Base-by-base conservation (phyloP, 2,113 vertebrate genomes). In the Electrona antarctica region DNA sequence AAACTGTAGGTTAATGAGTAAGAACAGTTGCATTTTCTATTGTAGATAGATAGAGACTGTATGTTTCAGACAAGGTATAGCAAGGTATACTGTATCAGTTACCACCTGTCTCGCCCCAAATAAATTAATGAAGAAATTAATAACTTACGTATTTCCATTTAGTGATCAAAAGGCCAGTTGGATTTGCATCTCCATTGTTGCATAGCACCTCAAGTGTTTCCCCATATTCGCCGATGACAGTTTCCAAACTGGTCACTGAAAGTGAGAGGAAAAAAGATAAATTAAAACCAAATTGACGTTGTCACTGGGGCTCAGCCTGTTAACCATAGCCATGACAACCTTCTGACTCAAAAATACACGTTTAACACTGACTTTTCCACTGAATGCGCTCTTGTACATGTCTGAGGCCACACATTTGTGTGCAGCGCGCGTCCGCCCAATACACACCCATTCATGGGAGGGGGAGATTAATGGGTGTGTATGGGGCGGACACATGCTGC, bases 131-230 rank as follows among this genome's bases (percentile, higher is more conserved):
- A 14, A 8, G 14, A 62, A 46, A 49, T 33, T 5, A 9, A 29
- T 74, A 78, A 97, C 97, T 97, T 95, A 99, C 97, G 63, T 96
- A 98, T 99, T 98, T 99, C 97, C 97, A 99, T 91, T 97, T 97
- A 62, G 90, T 93, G 73, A 98, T 92, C 72, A 91, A 59, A 60
- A 94, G 82, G 41, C 94, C 91, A 15, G 85, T 71, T 6, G 49
- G 13, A 4, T 79, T 80, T 9, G 80, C 0, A n/a, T 9, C 55
- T 66, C 50, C 82, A 9, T 57, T 78, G 63, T 89, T 91, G 90
- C 97, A 98, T 58, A 97, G 96, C 87, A 99, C 94, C 85, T 90
- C 90, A 48, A 98, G 89, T 46, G 93, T 96, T 69, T 96, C 94
- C 78, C 95, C 97, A 69, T 96, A 97, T 59, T 90, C 79, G 85